Evolutionary conservation across 2,113 vertebrate species (phyloP).

Genomic region (Pelusios castaneus): DNA sequence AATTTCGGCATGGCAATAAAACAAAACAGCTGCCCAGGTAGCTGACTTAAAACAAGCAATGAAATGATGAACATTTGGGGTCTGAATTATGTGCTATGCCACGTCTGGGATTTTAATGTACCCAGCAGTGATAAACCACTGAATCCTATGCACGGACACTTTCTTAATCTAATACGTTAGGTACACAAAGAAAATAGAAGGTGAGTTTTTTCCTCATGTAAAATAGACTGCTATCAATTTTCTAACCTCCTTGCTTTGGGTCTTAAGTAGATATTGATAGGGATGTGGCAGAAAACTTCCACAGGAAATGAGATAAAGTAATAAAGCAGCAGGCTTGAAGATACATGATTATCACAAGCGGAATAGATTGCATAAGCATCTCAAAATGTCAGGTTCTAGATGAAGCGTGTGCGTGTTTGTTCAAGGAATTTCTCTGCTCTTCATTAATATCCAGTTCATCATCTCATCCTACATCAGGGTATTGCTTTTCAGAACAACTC

Average conservation of each 20-base stretch:
- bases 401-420: not conserved
- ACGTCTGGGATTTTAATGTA: not conserved
- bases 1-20: not conserved
- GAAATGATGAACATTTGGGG: not conserved
- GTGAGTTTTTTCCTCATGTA: not conserved
- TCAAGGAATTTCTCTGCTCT: slow-evolving; percentile 16
- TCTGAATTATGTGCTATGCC: not conserved
- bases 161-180: not conserved
- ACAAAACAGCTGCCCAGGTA: not conserved
- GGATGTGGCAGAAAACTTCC: not conserved
- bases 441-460: slow-evolving; percentile 6
- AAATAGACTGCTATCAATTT: slow-evolving; percentile 17
- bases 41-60: not conserved
- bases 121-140: not conserved
- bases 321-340: not conserved
- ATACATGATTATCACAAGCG: not conserved
- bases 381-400: not conserved
- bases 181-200: not conserved
- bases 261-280: not conserved
- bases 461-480: not conserved
- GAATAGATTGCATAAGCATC: slow-evolving; percentile 1
- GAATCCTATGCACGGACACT: not conserved
- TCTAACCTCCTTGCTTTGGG: slow-evolving; percentile 9
- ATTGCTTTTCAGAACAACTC: slow-evolving; percentile 36
- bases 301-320: slow-evolving; percentile 45